Conservation (phyloP, 2,888 invertebrate genomes). For the Cinara cedri region DNA sequence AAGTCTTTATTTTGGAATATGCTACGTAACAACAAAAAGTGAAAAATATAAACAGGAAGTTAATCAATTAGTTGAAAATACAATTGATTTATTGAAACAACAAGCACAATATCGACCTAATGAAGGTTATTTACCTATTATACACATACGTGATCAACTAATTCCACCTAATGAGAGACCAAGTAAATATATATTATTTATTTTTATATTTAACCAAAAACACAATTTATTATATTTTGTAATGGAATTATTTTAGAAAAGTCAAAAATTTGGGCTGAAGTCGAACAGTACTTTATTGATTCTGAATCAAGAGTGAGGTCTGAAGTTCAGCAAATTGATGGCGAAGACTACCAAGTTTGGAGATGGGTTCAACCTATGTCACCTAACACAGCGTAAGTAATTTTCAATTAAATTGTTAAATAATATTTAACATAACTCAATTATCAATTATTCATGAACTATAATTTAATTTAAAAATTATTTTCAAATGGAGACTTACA, state of each 20-base stretch:
- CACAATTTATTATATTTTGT: conserved; percentile 62
- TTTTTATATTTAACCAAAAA: not conserved
- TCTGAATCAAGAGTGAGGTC: conserved; percentile 84
- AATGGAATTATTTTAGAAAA: conserved; percentile 66
- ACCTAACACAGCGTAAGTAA: conserved; percentile 38
- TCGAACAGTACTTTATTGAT: conserved; percentile 78
- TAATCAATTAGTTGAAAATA: conserved; percentile 63
- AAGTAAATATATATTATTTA: conserved; percentile 64
- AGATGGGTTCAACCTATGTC: conserved; percentile 70
- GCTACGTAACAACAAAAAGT: conserved; percentile 46
- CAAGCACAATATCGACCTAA: conserved; percentile 61
- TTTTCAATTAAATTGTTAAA: not conserved
- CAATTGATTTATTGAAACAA: conserved; percentile 50
- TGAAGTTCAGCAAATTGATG: conserved; percentile 81
- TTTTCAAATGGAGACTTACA: no score
- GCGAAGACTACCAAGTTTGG: conserved; percentile 93
- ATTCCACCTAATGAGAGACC: conserved; percentile 81
- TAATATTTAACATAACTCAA: no score
- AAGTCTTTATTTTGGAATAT: conserved; percentile 48
- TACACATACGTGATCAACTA: conserved; percentile 89
- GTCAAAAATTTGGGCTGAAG: conserved; percentile 83
- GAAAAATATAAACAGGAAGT: conserved; percentile 65
- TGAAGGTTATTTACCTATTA: conserved; percentile 72
- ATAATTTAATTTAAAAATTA: no score
- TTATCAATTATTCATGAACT: not conserved